Percentiles rank a stretch among this genome's conserved stretches.
Conservation (phyloP, 2,888 invertebrate species). For the Tubulanus polymorphus region DNA sequence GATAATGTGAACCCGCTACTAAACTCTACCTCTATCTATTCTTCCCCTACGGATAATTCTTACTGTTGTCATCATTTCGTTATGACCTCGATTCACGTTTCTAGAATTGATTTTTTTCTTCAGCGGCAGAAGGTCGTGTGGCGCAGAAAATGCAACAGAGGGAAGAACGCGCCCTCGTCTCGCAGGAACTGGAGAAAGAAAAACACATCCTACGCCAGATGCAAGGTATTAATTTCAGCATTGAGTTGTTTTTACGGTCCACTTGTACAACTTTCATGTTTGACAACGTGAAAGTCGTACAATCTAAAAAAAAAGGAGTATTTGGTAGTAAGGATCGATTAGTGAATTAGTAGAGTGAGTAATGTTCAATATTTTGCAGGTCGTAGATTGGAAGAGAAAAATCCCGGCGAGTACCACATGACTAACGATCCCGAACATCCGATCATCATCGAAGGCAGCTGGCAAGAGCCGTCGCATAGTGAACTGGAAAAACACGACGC, state of each 20-base stretch:
- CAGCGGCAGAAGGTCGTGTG: slow-evolving; percentile 46
- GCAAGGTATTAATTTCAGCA: slow-evolving; percentile 32
- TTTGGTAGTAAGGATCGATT: neutral
- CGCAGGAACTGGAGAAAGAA: slow-evolving; percentile 49
- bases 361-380: slow-evolving; percentile 20
- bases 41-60: no score
- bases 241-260: neutral
- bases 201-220: slow-evolving; percentile 50
- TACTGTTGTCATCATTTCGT: neutral
- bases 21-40: no score
- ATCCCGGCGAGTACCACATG: slow-evolving; percentile 41
- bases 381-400: slow-evolving; percentile 41
- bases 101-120: slow-evolving; percentile 6
- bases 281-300: neutral
- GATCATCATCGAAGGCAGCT: slow-evolving; percentile 48
- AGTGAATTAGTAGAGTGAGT: neutral
- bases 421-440: slow-evolving; percentile 45
- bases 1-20: no score
- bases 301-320: neutral
- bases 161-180: slow-evolving; percentile 43
- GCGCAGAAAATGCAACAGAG: slow-evolving; percentile 38
- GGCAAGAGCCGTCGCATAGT: slow-evolving; percentile 46
- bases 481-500: slow-evolving; percentile 46
- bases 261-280: neutral
- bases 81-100: no score